phyloP scores from a whole-genome alignment of 2,113 vertebrate genomes.

The Ageneiosus marmoratus region DNA sequence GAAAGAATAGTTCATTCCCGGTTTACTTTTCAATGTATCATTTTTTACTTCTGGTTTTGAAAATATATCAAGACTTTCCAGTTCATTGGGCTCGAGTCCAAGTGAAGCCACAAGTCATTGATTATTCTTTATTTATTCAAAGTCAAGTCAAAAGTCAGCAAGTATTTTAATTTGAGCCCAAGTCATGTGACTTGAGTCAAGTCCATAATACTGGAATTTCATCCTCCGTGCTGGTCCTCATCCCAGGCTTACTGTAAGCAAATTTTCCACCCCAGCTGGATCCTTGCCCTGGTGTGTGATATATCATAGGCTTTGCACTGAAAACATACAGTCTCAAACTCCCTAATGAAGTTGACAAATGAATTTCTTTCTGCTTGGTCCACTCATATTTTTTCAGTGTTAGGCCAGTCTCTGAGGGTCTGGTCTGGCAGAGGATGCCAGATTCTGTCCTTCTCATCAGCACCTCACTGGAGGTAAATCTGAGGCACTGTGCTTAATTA shows the following conservation, averaged over 20 bases:
- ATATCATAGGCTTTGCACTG: slow-evolving; percentile 17
- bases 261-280: slow-evolving; percentile 1
- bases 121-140: not conserved
- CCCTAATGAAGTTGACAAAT: slow-evolving; percentile 32
- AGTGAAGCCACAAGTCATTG: not conserved
- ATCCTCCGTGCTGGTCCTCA: not conserved
- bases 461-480: slow-evolving; percentile 62
- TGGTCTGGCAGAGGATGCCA: slow-evolving; percentile 23
- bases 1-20: not conserved
- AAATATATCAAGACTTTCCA: not conserved
- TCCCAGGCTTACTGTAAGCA: not conserved
- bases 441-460: slow-evolving; percentile 53
- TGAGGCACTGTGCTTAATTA: slow-evolving; percentile 66
- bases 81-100: not conserved
- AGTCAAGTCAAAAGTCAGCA: not conserved
- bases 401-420: slow-evolving; percentile 16
- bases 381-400: not conserved
- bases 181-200: not conserved
- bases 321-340: not conserved
- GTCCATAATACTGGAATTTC: not conserved
- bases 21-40: too few species aligned
- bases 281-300: slow-evolving; percentile 1
- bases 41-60: not conserved
- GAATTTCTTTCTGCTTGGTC: slow-evolving; percentile 2
- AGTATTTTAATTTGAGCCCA: not conserved